Evolutionary conservation across 2,113 vertebrate genomes (phyloP).

Genomic region (Gasterosteus aculeatus): DNA sequence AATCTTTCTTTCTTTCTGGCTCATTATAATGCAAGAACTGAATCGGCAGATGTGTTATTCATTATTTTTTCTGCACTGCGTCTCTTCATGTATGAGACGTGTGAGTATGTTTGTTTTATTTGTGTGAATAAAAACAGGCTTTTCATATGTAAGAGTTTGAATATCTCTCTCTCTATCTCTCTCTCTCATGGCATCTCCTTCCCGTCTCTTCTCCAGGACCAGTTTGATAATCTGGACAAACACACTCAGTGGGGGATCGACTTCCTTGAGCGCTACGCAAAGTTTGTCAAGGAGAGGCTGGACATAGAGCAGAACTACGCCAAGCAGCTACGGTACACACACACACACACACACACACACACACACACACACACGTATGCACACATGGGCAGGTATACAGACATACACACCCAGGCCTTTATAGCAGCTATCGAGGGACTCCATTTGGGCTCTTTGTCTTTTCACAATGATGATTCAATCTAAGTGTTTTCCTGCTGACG

Average conservation of each 20-base stretch:
- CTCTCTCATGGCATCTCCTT: neutral
- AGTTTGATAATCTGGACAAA: conserved; percentile 98
- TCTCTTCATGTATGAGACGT: neutral
- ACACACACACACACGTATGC: neutral
- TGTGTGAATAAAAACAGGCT: conserved; percentile 11
- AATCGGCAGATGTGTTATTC: neutral
- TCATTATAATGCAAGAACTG: neutral
- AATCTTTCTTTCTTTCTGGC: neutral
- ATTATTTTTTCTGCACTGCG: neutral
- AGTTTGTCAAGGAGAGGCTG: conserved; percentile 98
- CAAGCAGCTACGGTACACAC: conserved; percentile 92
- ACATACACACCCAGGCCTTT: neutral
- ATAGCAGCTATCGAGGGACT: neutral
- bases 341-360: conserved; percentile 3
- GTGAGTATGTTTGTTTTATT: conserved; percentile 36
- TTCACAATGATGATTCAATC: neutral
- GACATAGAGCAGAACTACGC: conserved; percentile 98
- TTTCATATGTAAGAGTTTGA: neutral
- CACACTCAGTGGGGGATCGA: conserved; percentile 99
- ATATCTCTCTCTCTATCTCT: neutral
- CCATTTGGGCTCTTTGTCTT: neutral
- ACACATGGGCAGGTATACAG: neutral
- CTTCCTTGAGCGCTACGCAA: conserved; percentile 97
- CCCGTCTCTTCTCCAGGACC: conserved; percentile 84
- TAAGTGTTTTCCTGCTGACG: neutral